These are phyloP conservation scores for Oreocharis arfaki DNA, from an alignment of 2,113 vertebrate species.

Conservation along the genomic window DNA sequence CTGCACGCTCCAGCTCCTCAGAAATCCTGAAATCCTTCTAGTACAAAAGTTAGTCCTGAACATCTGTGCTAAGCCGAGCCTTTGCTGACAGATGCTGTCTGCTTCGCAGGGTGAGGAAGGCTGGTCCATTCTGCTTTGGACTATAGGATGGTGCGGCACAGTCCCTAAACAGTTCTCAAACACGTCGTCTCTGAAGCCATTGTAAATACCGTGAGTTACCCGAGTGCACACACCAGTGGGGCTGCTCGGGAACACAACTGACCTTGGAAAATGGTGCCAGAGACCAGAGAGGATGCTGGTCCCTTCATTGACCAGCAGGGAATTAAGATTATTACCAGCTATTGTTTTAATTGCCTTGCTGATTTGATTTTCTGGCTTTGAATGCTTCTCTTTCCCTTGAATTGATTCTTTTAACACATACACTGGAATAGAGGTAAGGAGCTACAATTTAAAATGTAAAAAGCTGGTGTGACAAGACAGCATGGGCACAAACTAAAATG, in stretches of 20 bases:
- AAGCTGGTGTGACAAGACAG: neutral
- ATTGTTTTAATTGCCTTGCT: neutral
- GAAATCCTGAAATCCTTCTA: neutral
- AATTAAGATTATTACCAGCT: neutral
- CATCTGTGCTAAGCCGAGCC: neutral
- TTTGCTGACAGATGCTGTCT: neutral
- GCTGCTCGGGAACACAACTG: neutral
- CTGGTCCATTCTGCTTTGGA: neutral
- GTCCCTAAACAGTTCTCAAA: neutral
- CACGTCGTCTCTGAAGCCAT: neutral
- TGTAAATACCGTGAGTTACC: neutral
- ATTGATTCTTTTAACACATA: neutral
- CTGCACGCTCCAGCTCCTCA: neutral
- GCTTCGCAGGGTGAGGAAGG: neutral
- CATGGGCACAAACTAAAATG: neutral
- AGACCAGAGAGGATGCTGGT: neutral
- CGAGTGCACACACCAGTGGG: accelerated
- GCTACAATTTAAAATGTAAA: neutral
- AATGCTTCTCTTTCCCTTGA: neutral
- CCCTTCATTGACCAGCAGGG: neutral
- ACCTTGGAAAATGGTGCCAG: neutral
- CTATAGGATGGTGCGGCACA: accelerated
- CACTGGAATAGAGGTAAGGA: neutral
- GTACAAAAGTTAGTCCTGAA: neutral
- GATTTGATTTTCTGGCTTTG: neutral